A percentile compares a stretch with the other conserved stretches of the same genome.
Evolutionary conservation across 2,888 invertebrate genomes (phyloP).

Genomic region (Nemurella pictetii): DNA sequence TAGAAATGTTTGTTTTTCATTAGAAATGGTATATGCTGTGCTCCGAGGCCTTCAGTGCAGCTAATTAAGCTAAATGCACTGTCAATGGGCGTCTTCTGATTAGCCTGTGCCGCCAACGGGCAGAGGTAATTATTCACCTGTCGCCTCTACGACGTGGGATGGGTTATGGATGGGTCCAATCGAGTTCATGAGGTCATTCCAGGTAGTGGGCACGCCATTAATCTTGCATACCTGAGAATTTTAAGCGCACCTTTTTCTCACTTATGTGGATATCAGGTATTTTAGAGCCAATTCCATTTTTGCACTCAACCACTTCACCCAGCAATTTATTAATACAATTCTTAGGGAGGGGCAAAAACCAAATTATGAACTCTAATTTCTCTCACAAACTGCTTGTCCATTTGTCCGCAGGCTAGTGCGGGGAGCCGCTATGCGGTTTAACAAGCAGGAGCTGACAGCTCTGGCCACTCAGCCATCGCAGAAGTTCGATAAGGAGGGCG

Average conservation of each 20-base stretch:
- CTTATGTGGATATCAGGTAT: too few species aligned
- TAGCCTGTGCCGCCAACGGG: background rate
- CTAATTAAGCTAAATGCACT: background rate
- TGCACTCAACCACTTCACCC: too few species aligned
- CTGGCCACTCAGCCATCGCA: conserved; percentile 85
- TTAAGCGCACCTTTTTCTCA: background rate
- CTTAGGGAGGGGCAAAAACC: background rate
- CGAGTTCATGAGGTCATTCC: background rate
- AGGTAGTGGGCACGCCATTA: background rate
- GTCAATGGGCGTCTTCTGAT: background rate
- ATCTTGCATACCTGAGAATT: background rate
- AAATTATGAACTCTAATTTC: background rate
- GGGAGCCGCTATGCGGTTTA: conserved; percentile 75
- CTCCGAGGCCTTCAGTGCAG: background rate
- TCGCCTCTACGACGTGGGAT: background rate
- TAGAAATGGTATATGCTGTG: background rate
- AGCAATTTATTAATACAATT: background rate
- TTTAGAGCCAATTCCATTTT: too few species aligned
- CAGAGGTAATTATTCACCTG: background rate
- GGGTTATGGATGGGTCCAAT: background rate
- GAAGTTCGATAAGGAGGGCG: conserved; percentile 90
- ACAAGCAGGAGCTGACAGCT: conserved; percentile 83
- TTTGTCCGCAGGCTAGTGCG: background rate
- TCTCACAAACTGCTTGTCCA: too few species aligned
- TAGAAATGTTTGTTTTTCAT: background rate